Evolutionary conservation across 2,797 vertebrate species (phyloP), one percentile per base, ranked within the genome.

Genomic region (Chiloscyllium punctatum): DNA sequence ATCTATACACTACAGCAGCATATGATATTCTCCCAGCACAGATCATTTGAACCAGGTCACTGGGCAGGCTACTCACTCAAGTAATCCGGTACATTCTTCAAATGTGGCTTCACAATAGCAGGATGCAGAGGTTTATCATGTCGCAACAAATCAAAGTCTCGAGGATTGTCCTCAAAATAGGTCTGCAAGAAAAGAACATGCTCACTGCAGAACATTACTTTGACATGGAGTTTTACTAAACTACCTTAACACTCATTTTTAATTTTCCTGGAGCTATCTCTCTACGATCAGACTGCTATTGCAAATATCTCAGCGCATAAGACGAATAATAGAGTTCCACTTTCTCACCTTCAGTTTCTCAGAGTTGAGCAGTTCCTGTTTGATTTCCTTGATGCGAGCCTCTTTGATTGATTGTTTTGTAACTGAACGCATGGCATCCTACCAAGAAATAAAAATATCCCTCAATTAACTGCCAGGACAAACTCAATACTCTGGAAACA

Each of bases 371-470:
- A 99, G 97, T 96, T 99, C 99, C 68, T 98, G 98, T 96, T 99
- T 99, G 97, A 99, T 99, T 97, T 99, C 99, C 95, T 99, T 99
- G 96, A 99, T 97, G 69, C 99, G 96, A 0, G 99, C 99, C 96
- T 99, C 99, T 72, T 97, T 98, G 95, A 99, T 98, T 0, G 98
- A 98, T 97, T 99, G 99, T 97, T 99, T 99, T 0, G 99, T 99
- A 96, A 99, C 98, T 0, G 99, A 98, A 13, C 98, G 98, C 99
- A 99, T 99, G 69, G 99, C 99, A 0, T 99, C 99, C 99, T 99
- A 95, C 3, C n/a, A 8, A 11, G 18, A 37, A 53, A 42, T 91
- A 16, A 23, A 92, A 66, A 23, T 91, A 62, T 21, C 66, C 69
- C 13, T 42, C 37, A 42, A 23, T 4, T 48, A 42, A 48, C 82